A percentile compares a stretch with the other conserved stretches of the same genome.
These are phyloP conservation scores for Xestia rhomboidea DNA, from an alignment of 2,888 invertebrate genomes.

Conservation along the genomic window DNA sequence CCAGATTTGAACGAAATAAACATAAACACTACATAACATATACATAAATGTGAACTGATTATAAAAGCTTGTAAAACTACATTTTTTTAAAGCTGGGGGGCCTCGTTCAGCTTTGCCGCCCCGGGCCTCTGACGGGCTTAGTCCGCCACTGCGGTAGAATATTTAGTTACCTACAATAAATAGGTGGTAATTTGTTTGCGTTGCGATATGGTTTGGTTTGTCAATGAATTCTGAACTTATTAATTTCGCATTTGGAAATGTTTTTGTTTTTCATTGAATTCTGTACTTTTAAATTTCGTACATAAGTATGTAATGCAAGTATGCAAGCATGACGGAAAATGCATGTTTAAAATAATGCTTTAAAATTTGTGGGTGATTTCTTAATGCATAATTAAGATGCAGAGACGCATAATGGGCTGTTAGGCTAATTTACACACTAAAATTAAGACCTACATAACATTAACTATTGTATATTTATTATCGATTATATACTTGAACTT, in stretches of 20 bases:
- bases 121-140: too few relatives aligned
- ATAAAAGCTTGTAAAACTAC: too few relatives aligned
- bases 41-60: too few relatives aligned
- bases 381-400: slow-evolving; percentile 38
- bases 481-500: slow-evolving; percentile 56
- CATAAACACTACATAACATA: too few relatives aligned
- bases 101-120: too few relatives aligned
- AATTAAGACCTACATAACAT: slow-evolving; percentile 56
- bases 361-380: slow-evolving; percentile 21
- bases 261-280: not conserved
- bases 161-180: slow-evolving; percentile 33
- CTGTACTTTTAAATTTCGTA: not conserved
- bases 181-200: not conserved
- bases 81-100: too few relatives aligned
- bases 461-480: slow-evolving; percentile 36
- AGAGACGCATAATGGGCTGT: slow-evolving; percentile 17
- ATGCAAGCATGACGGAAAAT: slow-evolving; percentile 28
- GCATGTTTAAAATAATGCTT: slow-evolving; percentile 46
- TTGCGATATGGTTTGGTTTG: not conserved
- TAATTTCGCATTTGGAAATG: not conserved
- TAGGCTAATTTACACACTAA: slow-evolving; percentile 49
- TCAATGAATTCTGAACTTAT: not conserved
- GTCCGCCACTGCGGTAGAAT: too few relatives aligned
- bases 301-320: not conserved
- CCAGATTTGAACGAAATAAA: too few relatives aligned